A percentile compares a stretch with the other conserved stretches of the same genome.
phyloP scores from a whole-genome alignment of 2,888 invertebrate species.

The Leptopilina syphax region DNA sequence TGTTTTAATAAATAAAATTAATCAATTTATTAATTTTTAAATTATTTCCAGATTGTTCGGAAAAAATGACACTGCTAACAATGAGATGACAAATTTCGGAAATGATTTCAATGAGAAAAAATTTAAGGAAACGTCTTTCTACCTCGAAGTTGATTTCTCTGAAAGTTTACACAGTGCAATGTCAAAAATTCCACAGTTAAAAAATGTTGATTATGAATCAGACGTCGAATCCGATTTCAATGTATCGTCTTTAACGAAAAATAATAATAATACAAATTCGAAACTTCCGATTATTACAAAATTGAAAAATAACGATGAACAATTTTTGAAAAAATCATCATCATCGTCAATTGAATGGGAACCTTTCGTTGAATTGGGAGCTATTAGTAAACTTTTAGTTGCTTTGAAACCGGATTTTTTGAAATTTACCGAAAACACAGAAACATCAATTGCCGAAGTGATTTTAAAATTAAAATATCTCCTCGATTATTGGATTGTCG shows the following conservation, averaged over 20 bases:
- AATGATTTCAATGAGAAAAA: not conserved
- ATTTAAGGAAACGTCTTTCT: not conserved
- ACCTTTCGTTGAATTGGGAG: constrained; percentile 54
- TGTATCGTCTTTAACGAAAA: too few relatives aligned
- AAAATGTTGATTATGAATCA: not conserved
- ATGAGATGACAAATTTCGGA: not conserved
- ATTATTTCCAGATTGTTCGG: not conserved
- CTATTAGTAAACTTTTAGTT: constrained; percentile 55
- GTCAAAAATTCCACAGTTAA: constrained; percentile 24
- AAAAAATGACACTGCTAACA: not conserved
- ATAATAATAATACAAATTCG: too few relatives aligned
- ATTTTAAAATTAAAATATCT: constrained; percentile 51
- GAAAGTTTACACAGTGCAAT: constrained; percentile 4
- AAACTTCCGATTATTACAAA: not conserved
- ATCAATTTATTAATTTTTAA: too few relatives aligned
- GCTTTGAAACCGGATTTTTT: constrained; percentile 49
- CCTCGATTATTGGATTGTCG: constrained; percentile 45
- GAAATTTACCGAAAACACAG: constrained; percentile 45
- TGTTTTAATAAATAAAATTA: too few relatives aligned
- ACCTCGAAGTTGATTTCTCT: not conserved
- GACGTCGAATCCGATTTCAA: not conserved
- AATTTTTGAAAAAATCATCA: not conserved
- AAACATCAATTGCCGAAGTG: constrained; percentile 51
- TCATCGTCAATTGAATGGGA: not conserved
- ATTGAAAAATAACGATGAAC: not conserved